These are phyloP conservation scores for Jacana jacana DNA, from an alignment of 2,113 vertebrate species.

Conservation along the genomic window DNA sequence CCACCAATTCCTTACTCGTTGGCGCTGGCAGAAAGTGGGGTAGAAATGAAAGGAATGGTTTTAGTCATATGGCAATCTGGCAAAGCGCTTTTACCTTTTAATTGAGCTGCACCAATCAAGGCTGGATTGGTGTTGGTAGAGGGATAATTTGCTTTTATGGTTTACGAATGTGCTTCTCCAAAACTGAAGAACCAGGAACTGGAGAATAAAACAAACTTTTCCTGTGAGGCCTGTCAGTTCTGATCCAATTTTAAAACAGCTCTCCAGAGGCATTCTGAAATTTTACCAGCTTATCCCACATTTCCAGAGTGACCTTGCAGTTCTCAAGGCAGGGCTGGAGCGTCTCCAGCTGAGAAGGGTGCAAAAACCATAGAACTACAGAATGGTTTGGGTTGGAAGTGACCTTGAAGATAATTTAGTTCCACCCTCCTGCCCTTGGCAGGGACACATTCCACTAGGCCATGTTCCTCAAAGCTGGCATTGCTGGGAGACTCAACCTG, in stretches of 20 bases:
- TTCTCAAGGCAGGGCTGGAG: neutral
- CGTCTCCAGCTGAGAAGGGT: neutral
- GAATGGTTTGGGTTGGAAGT: neutral
- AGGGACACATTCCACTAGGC: neutral
- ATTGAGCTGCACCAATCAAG: neutral
- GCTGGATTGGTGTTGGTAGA: neutral
- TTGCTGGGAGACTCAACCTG: neutral
- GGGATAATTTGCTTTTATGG: neutral
- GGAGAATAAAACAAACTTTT: neutral
- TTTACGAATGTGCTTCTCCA: constrained; percentile 21
- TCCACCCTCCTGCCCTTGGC: neutral
- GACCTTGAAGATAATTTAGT: neutral
- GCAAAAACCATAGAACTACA: neutral
- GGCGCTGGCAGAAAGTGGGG: neutral
- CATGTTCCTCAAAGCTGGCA: neutral
- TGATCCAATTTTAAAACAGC: neutral
- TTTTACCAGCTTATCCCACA: neutral
- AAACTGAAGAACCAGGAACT: neutral
- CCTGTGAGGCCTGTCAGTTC: neutral
- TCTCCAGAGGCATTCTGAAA: neutral
- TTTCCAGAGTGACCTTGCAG: neutral
- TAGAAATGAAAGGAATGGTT: neutral
- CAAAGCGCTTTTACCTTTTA: neutral
- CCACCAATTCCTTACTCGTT: neutral
- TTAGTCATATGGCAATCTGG: neutral